A percentile compares a stretch with the other conserved stretches of the same genome.
These are phyloP conservation scores for Penaeus chinensis DNA, from an alignment of 1,140 invertebrate genomes.

Conservation along the genomic window DNA sequence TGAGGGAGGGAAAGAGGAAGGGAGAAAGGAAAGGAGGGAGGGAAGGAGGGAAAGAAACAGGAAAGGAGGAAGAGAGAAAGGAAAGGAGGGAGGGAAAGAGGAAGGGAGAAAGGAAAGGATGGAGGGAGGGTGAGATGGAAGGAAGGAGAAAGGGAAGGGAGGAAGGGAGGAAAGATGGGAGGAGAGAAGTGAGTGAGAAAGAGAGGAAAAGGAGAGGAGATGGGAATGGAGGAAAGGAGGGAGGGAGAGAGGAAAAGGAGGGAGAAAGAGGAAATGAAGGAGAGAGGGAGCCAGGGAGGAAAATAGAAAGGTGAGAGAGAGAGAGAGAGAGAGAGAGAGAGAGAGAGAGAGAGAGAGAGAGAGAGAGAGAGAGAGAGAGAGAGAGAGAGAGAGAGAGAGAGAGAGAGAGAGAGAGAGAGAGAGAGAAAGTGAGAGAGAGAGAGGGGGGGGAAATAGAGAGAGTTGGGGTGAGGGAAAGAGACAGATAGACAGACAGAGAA, in stretches of 20 bases:
- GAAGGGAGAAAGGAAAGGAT: background rate
- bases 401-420: too few relatives aligned
- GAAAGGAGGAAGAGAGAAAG: background rate
- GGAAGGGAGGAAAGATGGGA: background rate
- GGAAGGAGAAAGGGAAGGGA: background rate
- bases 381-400: too few relatives aligned
- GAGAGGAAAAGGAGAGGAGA: background rate
- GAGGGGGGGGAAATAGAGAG: background rate
- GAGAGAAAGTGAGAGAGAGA: too few relatives aligned
- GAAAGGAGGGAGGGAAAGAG: too few relatives aligned
- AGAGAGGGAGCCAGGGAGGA: background rate
- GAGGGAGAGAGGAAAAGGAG: background rate
- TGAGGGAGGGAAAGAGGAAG: too few relatives aligned
- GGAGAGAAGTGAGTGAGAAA: too few relatives aligned
- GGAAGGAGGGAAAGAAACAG: background rate
- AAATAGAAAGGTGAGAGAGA: background rate
- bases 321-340: too few relatives aligned
- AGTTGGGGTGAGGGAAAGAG: background rate
- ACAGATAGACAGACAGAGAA: constrained; percentile 23
- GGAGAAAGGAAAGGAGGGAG: background rate
- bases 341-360: too few relatives aligned
- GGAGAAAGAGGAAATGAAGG: background rate
- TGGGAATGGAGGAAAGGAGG: background rate
- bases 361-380: background rate
- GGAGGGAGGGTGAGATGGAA: background rate